A percentile compares a stretch with the other conserved stretches of the same genome.
phyloP scores from a whole-genome alignment of 2,797 vertebrate genomes.

The Glossophaga mutica region DNA sequence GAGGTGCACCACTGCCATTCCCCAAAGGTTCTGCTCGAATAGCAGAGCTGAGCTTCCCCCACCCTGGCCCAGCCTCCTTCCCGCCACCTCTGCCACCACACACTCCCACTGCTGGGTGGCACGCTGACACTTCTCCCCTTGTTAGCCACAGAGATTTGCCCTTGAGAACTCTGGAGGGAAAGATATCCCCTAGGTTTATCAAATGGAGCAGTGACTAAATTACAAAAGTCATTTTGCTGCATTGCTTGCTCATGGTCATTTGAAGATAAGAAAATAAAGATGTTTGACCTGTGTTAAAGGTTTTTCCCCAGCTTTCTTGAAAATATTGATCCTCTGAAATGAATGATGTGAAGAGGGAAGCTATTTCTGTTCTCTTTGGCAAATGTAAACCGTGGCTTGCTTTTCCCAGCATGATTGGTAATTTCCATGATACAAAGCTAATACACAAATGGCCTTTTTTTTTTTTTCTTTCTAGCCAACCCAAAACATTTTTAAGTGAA shows the following conservation, averaged over 20 bases:
- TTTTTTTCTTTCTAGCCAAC: conserved; percentile 39
- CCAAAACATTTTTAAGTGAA: conserved; percentile 70
- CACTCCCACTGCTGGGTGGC: neutral
- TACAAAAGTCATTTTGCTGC: neutral
- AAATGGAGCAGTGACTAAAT: neutral
- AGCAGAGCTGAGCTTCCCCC: neutral
- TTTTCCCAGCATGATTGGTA: conserved; percentile 7
- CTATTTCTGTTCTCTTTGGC: neutral
- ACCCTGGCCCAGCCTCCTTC: neutral
- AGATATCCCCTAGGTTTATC: neutral
- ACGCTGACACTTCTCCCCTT: neutral
- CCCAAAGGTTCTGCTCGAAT: neutral
- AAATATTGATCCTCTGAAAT: conserved; percentile 38
- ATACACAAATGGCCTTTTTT: neutral
- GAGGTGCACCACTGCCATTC: neutral
- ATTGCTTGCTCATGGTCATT: neutral
- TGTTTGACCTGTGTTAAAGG: neutral
- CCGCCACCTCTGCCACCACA: neutral
- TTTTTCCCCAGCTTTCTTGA: neutral
- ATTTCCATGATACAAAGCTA: conserved; percentile 6
- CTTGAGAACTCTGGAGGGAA: neutral
- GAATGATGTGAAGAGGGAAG: neutral
- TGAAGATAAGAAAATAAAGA: conserved; percentile 40
- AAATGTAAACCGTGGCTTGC: conserved; percentile 22
- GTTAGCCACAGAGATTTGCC: neutral